Conservation (phyloP, 1,140 invertebrate species). For the Wiebesia pumilae region DNA sequence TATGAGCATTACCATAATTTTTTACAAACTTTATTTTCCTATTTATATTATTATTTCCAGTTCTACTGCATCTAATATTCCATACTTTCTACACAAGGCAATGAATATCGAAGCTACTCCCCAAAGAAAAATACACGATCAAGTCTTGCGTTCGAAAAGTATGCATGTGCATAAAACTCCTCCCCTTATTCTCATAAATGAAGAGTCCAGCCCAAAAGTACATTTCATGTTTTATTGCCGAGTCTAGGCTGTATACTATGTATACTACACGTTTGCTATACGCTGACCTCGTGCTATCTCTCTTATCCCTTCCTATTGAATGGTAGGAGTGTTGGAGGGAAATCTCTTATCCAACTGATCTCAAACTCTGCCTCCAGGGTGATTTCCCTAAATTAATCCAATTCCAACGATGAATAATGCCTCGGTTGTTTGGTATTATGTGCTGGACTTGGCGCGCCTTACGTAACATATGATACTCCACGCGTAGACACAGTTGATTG, state of each 20-base stretch:
- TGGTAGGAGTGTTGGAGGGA: background rate
- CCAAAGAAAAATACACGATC: background rate
- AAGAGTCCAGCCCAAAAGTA: background rate
- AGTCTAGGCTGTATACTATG: background rate
- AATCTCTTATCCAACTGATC: background rate
- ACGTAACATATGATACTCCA: background rate
- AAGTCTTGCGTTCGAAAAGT: background rate
- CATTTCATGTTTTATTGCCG: background rate
- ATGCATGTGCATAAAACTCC: background rate
- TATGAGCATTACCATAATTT: no score
- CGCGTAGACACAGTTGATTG: background rate
- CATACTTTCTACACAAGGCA: background rate
- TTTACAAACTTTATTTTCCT: no score
- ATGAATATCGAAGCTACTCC: background rate
- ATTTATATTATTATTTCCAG: background rate
- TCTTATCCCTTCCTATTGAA: background rate
- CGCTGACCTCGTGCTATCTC: slow-evolving; percentile 32
- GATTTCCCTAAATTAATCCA: slow-evolving; percentile 55
- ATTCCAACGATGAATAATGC: slow-evolving; percentile 55
- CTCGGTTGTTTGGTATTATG: slow-evolving; percentile 37
- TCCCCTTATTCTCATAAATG: background rate
- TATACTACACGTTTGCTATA: background rate
- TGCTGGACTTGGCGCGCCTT: background rate
- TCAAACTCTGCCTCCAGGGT: slow-evolving; percentile 42
- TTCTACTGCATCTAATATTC: background rate